phyloP scores from a whole-genome alignment of 2,888 invertebrate species.

The Malthinus seriepunctatus region DNA sequence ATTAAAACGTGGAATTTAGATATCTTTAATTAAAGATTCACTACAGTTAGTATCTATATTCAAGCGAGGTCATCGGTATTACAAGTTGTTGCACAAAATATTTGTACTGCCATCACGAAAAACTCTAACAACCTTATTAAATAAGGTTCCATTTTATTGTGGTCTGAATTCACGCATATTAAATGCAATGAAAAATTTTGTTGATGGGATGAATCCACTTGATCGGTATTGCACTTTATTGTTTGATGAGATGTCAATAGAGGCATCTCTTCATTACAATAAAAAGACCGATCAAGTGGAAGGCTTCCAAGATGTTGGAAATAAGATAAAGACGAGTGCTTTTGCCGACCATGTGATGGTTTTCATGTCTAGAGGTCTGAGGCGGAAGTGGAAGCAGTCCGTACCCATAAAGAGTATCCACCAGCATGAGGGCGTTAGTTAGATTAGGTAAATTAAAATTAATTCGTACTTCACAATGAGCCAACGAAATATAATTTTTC shows the following conservation, averaged over 20 bases:
- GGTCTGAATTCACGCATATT: not conserved
- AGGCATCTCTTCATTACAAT: not conserved
- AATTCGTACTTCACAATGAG: not conserved
- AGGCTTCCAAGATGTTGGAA: not conserved
- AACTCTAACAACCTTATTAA: not conserved
- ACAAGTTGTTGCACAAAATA: not conserved
- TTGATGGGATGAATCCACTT: not conserved
- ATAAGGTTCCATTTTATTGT: not conserved
- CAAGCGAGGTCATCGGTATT: no score
- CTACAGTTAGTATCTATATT: no score
- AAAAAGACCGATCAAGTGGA: not conserved
- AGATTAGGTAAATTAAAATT: not conserved
- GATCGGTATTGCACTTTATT: not conserved
- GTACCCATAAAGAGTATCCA: constrained; percentile 14
- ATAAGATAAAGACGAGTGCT: no score
- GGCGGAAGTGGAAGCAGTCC: no score
- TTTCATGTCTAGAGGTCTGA: no score
- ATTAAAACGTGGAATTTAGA: no score
- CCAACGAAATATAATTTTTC: no score
- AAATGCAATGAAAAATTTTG: not conserved
- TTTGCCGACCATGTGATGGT: no score
- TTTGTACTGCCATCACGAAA: not conserved
- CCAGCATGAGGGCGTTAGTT: not conserved
- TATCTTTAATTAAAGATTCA: no score
- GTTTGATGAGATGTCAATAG: not conserved